These are phyloP conservation scores for Asobara japonica DNA, from an alignment of 1,140 invertebrate species.

Conservation along the genomic window DNA sequence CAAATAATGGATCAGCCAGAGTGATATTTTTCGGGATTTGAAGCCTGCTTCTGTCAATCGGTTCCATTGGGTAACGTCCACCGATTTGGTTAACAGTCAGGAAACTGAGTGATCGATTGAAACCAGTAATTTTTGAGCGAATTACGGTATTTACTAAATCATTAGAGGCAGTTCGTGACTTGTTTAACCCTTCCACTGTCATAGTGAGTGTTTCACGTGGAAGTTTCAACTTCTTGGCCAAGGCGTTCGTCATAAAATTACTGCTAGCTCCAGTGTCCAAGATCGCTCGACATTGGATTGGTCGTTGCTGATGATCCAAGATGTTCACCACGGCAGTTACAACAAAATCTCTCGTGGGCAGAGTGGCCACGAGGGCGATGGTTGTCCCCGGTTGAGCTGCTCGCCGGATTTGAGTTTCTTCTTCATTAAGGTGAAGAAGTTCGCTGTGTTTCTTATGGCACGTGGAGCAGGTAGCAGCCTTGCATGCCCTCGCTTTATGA, in stretches of 20 bases:
- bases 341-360: background rate
- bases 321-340: background rate
- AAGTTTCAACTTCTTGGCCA: background rate
- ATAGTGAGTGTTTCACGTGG: background rate
- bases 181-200: background rate
- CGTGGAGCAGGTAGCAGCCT: background rate
- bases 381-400: background rate
- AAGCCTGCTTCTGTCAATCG: background rate
- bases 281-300: conserved; percentile 1
- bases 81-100: background rate
- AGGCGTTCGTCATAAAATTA: conserved; percentile 21
- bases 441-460: background rate
- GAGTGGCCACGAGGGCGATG: background rate
- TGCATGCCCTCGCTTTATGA: background rate
- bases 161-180: background rate
- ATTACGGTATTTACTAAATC: background rate
- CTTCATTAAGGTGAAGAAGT: background rate
- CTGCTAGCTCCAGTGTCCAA: conserved; percentile 9
- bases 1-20: background rate
- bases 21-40: background rate
- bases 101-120: background rate
- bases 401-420: background rate
- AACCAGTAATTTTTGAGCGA: background rate
- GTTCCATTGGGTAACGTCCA: background rate
- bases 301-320: background rate